Evolutionary conservation across 1,140 invertebrate species (phyloP).

Genomic region (Euglossa dilemma): DNA sequence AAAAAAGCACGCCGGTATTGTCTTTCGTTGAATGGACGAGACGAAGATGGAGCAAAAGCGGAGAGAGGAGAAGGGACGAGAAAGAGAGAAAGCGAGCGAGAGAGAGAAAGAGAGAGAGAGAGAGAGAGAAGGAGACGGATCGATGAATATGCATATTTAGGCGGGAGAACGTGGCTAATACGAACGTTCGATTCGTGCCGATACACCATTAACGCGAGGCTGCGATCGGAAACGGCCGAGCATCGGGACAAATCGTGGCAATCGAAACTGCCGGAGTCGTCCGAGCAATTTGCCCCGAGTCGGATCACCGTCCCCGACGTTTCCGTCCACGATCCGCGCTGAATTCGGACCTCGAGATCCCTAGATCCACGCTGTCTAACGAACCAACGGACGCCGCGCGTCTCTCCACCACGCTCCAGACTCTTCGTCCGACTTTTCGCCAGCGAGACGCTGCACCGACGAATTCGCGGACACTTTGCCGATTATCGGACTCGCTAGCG

Average conservation of each 20-base stretch:
- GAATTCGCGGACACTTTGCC: too few relatives aligned
- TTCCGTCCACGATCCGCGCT: background rate
- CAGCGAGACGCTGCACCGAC: too few relatives aligned
- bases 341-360: background rate
- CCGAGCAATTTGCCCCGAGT: conserved; percentile 16
- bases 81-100: too few relatives aligned
- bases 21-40: background rate
- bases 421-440: too few relatives aligned
- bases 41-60: background rate
- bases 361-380: background rate
- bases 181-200: conserved; percentile 27
- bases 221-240: conserved; percentile 22
- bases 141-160: conserved; percentile 40
- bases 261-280: conserved; percentile 27
- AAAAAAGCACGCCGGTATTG: background rate
- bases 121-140: background rate
- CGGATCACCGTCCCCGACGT: background rate
- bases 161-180: conserved; percentile 1
- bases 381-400: background rate
- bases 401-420: too few relatives aligned
- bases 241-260: conserved; percentile 35
- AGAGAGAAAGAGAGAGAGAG: background rate
- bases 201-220: conserved; percentile 36
- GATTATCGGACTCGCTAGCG: too few relatives aligned
- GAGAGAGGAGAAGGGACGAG: background rate